Evolutionary conservation across 2,888 invertebrate species (phyloP).

Genomic region (Agrotis segetum): DNA sequence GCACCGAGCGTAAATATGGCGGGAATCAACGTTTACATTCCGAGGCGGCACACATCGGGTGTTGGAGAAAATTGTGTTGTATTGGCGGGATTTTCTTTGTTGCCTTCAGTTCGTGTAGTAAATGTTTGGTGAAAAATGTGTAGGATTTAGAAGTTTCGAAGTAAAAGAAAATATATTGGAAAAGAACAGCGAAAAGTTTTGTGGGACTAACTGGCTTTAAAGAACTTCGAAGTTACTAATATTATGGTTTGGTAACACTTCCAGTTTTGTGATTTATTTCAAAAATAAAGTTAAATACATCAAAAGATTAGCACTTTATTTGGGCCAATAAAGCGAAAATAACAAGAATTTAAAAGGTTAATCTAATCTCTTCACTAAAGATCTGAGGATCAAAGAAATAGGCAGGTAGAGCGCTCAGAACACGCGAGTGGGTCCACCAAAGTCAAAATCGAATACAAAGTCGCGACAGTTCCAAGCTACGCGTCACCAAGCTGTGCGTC

Average conservation of each 20-base stretch:
- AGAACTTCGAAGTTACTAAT: background rate
- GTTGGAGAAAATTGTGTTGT: slow-evolving; percentile 22
- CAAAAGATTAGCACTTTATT: too few species aligned
- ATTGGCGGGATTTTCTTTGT: slow-evolving; percentile 27
- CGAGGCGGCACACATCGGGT: slow-evolving; percentile 8
- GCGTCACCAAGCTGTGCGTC: too few species aligned
- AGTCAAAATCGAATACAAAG: too few species aligned
- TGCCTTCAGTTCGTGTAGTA: background rate
- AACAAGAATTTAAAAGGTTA: too few species aligned
- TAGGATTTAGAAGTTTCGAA: slow-evolving; percentile 11
- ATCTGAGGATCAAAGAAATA: too few species aligned
- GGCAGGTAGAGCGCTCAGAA: too few species aligned
- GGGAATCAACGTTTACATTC: slow-evolving; percentile 34
- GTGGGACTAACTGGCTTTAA: background rate
- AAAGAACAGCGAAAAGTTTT: background rate
- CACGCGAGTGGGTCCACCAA: too few species aligned
- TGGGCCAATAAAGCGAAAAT: too few species aligned
- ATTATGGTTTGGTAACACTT: background rate
- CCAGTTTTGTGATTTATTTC: background rate
- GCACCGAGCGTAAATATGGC: slow-evolving; percentile 31
- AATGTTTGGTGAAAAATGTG: background rate
- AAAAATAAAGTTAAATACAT: background rate
- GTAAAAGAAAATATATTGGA: background rate
- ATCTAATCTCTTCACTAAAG: too few species aligned
- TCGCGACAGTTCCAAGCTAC: too few species aligned